Conservation (phyloP, 2,888 invertebrate species). For the Panopea generosa region DNA sequence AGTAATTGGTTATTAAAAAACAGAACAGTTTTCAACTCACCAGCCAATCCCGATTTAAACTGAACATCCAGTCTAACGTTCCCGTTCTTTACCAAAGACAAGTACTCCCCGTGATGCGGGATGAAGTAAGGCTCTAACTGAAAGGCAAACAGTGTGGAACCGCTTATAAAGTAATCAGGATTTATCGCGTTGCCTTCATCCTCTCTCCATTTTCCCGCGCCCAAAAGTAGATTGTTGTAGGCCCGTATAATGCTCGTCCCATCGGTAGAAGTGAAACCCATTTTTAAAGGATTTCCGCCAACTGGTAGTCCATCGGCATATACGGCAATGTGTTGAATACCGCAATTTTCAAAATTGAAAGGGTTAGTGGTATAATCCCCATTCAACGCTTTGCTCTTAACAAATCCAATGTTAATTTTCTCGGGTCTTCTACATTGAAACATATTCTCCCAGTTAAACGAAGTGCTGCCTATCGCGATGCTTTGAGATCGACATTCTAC, state of each 20-base stretch:
- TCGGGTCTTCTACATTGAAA: constrained; percentile 36
- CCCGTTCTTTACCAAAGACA: constrained; percentile 13
- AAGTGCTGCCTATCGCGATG: constrained; percentile 30
- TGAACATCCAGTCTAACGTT: constrained; percentile 11
- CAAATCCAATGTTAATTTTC: constrained; percentile 25
- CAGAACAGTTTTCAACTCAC: neutral
- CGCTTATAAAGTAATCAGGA: neutral
- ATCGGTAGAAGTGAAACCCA: constrained; percentile 10
- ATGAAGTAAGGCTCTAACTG: constrained; percentile 21
- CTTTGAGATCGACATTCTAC: constrained; percentile 31
- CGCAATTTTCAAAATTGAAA: constrained; percentile 43
- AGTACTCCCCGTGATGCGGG: constrained; percentile 18
- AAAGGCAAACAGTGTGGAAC: constrained; percentile 17
- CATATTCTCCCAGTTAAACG: constrained; percentile 44
- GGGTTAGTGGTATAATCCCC: constrained; percentile 40
- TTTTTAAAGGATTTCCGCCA: constrained; percentile 29
- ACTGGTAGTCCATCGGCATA: constrained; percentile 40
- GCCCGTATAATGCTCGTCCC: constrained; percentile 22
- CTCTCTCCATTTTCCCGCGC: constrained; percentile 25
- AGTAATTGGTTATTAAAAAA: neutral
- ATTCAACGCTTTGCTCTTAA: constrained; percentile 17
- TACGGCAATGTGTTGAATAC: constrained; percentile 27
- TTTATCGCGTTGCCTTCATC: constrained; percentile 26
- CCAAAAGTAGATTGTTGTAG: constrained; percentile 25
- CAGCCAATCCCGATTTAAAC: neutral